Evolutionary conservation across 2,888 invertebrate genomes (phyloP), one percentile per base, ranked within the genome.

Genomic region (Anarsia innoxiella): DNA sequence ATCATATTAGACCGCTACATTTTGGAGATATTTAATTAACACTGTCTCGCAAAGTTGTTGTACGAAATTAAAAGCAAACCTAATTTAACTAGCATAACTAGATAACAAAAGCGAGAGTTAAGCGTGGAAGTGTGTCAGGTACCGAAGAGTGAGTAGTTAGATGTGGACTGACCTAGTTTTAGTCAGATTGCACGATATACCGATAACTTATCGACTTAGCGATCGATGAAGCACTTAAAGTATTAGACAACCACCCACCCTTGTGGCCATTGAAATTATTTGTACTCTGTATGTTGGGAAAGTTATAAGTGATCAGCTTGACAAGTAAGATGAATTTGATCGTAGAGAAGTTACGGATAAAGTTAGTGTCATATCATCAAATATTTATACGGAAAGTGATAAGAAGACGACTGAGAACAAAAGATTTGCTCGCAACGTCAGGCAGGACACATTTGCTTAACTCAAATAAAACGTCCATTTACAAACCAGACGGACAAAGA

Each of bases 221-320:
- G 69, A 79, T 80, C 80, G 67, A 79, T 80, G n/a, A 11, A 75
- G 53, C 68, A 69, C 70, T 67, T 51, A 40, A 63, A 59, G 47
- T 51, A 49, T 30, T 30, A 30, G 30, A 1, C 4, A 13, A 3
- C n/a, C n/a, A n/a, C n/a, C n/a, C n/a, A n/a, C 19, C 19, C 19
- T 19, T 19, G 19, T 19, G 19, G n/a, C n/a, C n/a, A n/a, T n/a
- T n/a, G n/a, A n/a, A n/a, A n/a, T n/a, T n/a, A n/a, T n/a, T n/a
- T n/a, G n/a, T n/a, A n/a, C n/a, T n/a, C n/a, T n/a, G n/a, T n/a
- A n/a, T 6, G 6, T 19, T 6, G 19, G 19, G 19, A 19, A 3
- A 3, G 19, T 19, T 19, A 19, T 19, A 19, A 19, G 19, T 19
- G 19, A 6, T 6, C 19, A 6, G 19, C 4, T 19, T 6, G 6